phyloP scores from a whole-genome alignment of 1,140 invertebrate genomes.

The Ladona fulva region DNA sequence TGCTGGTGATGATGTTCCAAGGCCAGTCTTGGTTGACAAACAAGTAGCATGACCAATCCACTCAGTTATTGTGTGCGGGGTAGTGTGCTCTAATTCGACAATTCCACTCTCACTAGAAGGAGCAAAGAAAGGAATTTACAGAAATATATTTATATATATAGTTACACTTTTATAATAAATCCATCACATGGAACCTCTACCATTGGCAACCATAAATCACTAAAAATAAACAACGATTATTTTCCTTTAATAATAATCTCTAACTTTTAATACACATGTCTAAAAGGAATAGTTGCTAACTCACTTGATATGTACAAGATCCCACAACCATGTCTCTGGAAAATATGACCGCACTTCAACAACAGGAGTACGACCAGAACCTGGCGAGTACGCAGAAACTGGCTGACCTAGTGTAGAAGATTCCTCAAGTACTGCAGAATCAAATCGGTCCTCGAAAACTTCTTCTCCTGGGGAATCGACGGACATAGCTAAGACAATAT shows the following conservation, averaged over 20 bases:
- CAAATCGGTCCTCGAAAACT: neutral
- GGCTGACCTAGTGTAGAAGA: neutral
- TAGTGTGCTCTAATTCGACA: conserved; percentile 37
- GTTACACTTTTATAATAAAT: neutral
- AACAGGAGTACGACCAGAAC: neutral
- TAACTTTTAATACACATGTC: too few species aligned
- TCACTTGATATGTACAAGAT: conserved; percentile 46
- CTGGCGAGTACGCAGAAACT: neutral
- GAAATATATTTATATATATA: neutral
- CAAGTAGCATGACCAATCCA: conserved; percentile 64
- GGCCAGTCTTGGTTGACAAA: conserved; percentile 48
- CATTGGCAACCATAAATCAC: too few species aligned
- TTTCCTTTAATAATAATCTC: too few species aligned
- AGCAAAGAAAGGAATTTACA: conserved; percentile 15
- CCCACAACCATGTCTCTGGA: conserved; percentile 62
- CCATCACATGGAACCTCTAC: too few species aligned
- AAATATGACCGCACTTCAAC: conserved; percentile 45
- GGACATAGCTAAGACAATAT: too few species aligned
- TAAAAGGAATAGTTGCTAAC: neutral
- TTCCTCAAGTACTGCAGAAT: neutral
- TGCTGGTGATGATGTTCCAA: conserved; percentile 48
- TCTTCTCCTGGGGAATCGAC: neutral
- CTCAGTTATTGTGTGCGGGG: conserved; percentile 64
- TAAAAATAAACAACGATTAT: too few species aligned
- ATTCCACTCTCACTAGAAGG: conserved; percentile 43